phyloP scores from a whole-genome alignment of 2,888 invertebrate genomes.

The Auanema freiburgensis region DNA sequence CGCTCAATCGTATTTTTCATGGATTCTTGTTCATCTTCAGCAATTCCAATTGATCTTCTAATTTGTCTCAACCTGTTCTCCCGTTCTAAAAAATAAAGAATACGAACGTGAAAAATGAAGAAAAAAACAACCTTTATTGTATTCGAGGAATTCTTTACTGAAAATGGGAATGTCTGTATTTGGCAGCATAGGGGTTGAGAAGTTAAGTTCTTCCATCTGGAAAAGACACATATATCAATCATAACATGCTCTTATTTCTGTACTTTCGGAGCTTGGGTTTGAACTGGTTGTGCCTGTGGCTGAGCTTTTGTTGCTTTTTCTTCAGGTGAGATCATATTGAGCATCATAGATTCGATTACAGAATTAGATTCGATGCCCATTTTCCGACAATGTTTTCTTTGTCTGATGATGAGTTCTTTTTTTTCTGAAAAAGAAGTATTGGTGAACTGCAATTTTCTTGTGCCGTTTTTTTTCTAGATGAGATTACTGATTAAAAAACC shows the following conservation, averaged over 20 bases:
- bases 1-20: conserved; percentile 2
- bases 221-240: too few relatives aligned
- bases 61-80: background rate
- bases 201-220: background rate
- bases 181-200: background rate
- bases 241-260: too few relatives aligned
- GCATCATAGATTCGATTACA: background rate
- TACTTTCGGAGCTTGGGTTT: too few relatives aligned
- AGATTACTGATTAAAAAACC: background rate
- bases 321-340: background rate
- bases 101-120: background rate
- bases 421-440: background rate
- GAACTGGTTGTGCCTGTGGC: too few relatives aligned
- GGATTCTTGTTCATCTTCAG: conserved; percentile 1
- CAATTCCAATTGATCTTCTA: background rate
- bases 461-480: background rate
- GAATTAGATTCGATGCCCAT: conserved; percentile 2
- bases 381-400: background rate
- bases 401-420: background rate
- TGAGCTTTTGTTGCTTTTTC: too few relatives aligned
- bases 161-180: conserved; percentile 5
- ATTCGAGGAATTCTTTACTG: conserved; percentile 1
- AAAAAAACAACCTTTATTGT: background rate
- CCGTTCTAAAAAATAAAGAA: background rate
- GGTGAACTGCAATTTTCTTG: background rate